Base-by-base conservation (phyloP, 2,113 vertebrate species). In the Marmota monax region DNA sequence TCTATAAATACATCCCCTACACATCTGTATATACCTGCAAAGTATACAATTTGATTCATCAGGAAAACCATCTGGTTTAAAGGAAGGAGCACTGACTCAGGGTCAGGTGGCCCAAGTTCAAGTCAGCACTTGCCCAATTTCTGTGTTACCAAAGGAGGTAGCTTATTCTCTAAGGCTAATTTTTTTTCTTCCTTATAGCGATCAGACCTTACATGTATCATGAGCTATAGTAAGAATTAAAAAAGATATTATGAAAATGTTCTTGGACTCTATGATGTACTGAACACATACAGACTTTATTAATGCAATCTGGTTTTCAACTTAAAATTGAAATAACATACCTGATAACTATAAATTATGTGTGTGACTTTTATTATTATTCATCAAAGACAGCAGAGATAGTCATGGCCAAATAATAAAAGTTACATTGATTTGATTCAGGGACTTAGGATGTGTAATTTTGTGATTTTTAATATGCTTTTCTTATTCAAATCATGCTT, bases 331-430 rank as follows among this genome's bases (percentile, higher is more conserved):
- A 2, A 88, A 92, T 53, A 73, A 76, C 48, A 70, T 45, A 90
- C 63, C 72, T 95, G 45, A 56, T 90, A 85, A 45, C 48, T 90
- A 63, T 84, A 92, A 92, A 85, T 76, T 79, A 63, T 22, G 34
- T 67, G 12, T 39, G 34, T 82, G 23, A 34, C 10, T 84, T 95
- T 92, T 87, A 90, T 56, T 84, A 72, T 96, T 94, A 84, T 63
- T 95, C 10, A 37, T 74, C 88, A 94, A 90, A 70, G 20, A 93
- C 23, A 84, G 13, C 23, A 85, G 82, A 97, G 72, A 83, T 77
- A 85, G 61, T 65, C 51, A 27, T 69, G 39, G 45, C 85, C 85
- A 92, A 94, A 92, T 90, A 77, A 69, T 92, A 88, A 96, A 97
- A 94, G n/a, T 80, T 79, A 84, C 42, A 88, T 72, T 78, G 53